phyloP scores from a whole-genome alignment of 2,888 invertebrate genomes.

The Apotomis capreana region DNA sequence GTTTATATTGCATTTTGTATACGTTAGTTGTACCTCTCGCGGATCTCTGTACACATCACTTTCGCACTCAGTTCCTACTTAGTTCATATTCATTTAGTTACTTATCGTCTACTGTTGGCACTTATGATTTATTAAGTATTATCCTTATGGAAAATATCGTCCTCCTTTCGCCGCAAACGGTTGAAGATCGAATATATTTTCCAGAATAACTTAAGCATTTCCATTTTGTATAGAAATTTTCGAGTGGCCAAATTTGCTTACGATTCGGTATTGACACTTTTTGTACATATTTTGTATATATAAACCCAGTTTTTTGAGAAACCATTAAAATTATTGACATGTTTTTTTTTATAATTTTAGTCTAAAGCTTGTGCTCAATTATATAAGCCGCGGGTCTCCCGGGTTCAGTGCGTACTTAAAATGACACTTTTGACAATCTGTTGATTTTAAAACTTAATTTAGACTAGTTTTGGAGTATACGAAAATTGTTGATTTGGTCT shows the following conservation, averaged over 20 bases:
- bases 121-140: slow-evolving; percentile 47
- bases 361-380: slow-evolving; percentile 82
- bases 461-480: slow-evolving; percentile 79
- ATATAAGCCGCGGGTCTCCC: slow-evolving; percentile 71
- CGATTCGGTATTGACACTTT: slow-evolving; percentile 62
- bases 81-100: slow-evolving; percentile 77
- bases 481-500: slow-evolving; percentile 71
- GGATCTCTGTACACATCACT: slow-evolving; percentile 77
- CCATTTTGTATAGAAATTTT: slow-evolving; percentile 58
- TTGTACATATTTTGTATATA: slow-evolving; percentile 82
- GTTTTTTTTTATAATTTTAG: slow-evolving; percentile 66
- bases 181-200: slow-evolving; percentile 65
- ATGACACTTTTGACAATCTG: slow-evolving; percentile 42
- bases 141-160: slow-evolving; percentile 66
- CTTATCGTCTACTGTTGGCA: slow-evolving; percentile 58
- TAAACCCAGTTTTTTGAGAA: slow-evolving; percentile 65
- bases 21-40: slow-evolving; percentile 60
- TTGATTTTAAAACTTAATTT: slow-evolving; percentile 51
- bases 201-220: slow-evolving; percentile 52
- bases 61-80: slow-evolving; percentile 82
- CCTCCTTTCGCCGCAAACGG: slow-evolving; percentile 59
- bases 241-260: slow-evolving; percentile 77
- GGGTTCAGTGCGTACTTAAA: slow-evolving; percentile 61
- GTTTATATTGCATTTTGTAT: slow-evolving; percentile 75
- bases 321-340: slow-evolving; percentile 62